Evolutionary conservation across 2,888 invertebrate species (phyloP), one percentile per base, ranked within the genome.

Genomic region (Tanaodytes sp.): DNA sequence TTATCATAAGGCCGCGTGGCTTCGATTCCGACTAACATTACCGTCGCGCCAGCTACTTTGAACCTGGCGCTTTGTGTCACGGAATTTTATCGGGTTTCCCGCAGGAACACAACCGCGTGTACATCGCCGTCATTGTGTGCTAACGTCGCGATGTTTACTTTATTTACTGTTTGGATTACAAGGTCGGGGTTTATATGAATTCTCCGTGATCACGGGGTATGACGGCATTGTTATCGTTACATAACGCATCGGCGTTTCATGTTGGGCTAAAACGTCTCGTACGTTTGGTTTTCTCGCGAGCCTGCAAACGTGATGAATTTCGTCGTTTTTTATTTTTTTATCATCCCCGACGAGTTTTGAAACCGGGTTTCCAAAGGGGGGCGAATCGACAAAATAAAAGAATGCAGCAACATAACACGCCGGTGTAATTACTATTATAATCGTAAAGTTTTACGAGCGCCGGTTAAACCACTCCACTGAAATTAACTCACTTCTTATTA

Each of bases 391-490:
- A 27, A n/a, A n/a, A n/a, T n/a, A 27, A 27, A 27, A 27, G 27
- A 9, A 8, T 4, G 49, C 33, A 31, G 51, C 16, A 59, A 59
- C 49, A 33, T 49, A 40, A 48, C 48, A 12, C 31, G 42, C 20
- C 54, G 48, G 48, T 55, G 63, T 61, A 57, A 67, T 57, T 39
- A 49, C 46, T 23, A 11, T 62, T 55, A 39, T 63, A 63, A 66
- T 62, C 62, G 46, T 63, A 68, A 66, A 66, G 37, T 63, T 68
- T 68, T 63, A 68, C 27, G 57, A 40, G 45, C 8, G 9, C 31
- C 20, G 45, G 49, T 48, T 48, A 48, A 31, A 46, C 33, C 49
- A 49, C 55, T 64, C 36, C 20, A 43, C 27, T 19, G 40, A 58
- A 65, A 66, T 66, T 51, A 63, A 63, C 57, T 57, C 36, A 31